phyloP scores from a whole-genome alignment of 2,888 invertebrate species.

The Rutpela maculata region DNA sequence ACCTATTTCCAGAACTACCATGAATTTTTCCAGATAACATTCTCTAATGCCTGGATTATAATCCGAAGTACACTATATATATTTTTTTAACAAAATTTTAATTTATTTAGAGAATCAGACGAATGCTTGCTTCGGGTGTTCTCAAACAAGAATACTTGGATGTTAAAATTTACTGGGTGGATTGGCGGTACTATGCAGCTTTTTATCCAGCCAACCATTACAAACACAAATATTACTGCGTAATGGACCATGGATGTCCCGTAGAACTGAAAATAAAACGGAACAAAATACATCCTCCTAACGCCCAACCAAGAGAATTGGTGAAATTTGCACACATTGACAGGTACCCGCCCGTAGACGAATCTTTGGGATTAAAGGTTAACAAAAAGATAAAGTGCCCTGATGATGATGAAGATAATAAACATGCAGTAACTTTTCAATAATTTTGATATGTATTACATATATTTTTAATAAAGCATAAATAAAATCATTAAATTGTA shows the following conservation, averaged over 20 bases:
- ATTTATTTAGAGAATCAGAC: slow-evolving; percentile 68
- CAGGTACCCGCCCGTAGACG: slow-evolving; percentile 65
- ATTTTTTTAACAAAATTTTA: neutral
- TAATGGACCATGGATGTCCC: slow-evolving; percentile 73
- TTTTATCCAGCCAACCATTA: slow-evolving; percentile 73
- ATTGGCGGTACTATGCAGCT: slow-evolving; percentile 70
- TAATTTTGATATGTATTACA: too few relatives aligned
- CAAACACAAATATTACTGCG: slow-evolving; percentile 77
- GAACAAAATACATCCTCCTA: slow-evolving; percentile 62
- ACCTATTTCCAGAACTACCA: too few relatives aligned
- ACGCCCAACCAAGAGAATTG: slow-evolving; percentile 58
- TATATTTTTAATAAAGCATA: too few relatives aligned
- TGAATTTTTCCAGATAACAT: too few relatives aligned
- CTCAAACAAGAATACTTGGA: slow-evolving; percentile 73
- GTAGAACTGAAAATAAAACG: slow-evolving; percentile 67
- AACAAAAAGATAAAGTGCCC: slow-evolving; percentile 13
- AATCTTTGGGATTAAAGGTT: slow-evolving; percentile 43
- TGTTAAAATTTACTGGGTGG: slow-evolving; percentile 72
- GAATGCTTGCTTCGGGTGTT: slow-evolving; percentile 71
- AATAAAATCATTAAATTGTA: too few relatives aligned
- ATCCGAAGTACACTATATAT: too few relatives aligned
- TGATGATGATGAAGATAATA: neutral
- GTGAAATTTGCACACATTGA: slow-evolving; percentile 57
- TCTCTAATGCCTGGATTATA: too few relatives aligned
- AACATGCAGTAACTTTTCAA: too few relatives aligned